Evolutionary conservation across 2,113 vertebrate genomes (phyloP), one percentile per base, ranked within the genome.

Genomic region (Taurulus bubalis): DNA sequence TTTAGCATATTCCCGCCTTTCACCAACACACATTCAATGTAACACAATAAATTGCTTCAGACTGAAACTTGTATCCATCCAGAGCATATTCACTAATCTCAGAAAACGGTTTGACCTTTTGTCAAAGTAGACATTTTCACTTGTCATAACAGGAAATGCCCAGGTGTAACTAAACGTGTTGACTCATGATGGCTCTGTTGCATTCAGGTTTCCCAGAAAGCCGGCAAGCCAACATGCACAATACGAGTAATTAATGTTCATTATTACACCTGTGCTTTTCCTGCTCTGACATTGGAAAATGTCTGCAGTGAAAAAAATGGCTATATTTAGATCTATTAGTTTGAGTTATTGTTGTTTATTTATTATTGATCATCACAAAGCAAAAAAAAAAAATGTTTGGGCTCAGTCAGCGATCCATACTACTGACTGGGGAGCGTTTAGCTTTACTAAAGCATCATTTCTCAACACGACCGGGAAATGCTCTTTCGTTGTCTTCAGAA

Each of bases 401-500:
- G 34, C 38, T 78, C 73, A 69, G 47, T 56, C 63, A 75, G 38
- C 11, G 59, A 65, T 47, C 40, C 1, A 5, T 34, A 66, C 24
- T 63, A 16, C 38, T 56, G 58, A 79, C 77, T 70, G 67, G 71
- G 73, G 69, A 82, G 75, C 66, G 76, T 82, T 80, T 75, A 84
- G 68, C 45, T 34, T 73, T 63, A 69, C 45, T 74, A 28, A 12
- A 76, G 55, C 40, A 63, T 80, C 77, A 68, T 58, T 53, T 80
- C 59, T 42, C 53, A 63, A 75, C 76, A 75, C 0, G 8, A 79
- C 34, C 70, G 65, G 40, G 67, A 75, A 73, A 76, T 60, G 60
- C 53, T 84, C 56, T 81, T 68, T 86, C 66, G 70, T 87, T 64
- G 77, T 75, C 65, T 38, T 24, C 14, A 20, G 45, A 73, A 79